Evolutionary conservation across 2,888 invertebrate species (phyloP), one percentile per base, ranked within the genome.

Genomic region (Timema podura): DNA sequence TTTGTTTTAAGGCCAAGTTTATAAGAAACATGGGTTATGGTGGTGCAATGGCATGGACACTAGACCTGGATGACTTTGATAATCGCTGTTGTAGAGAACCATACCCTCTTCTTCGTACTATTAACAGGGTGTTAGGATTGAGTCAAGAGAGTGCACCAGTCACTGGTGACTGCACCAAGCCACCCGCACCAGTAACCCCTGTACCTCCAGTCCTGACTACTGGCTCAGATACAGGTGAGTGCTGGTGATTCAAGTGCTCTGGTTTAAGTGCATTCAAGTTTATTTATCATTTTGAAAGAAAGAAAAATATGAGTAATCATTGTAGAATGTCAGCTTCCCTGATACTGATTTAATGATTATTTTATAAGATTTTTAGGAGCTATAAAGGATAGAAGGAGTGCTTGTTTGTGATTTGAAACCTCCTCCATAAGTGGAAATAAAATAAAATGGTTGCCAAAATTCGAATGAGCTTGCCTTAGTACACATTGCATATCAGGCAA

Each of bases 31-130:
- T 88, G 77, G 90, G 90, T 0, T 87, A 91, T 72, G 94, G 91
- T 0, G 95, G 95, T 6, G 89, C 91, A 9, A 89, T 91, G 64
- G 91, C 93, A 0, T 95, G 94, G 94, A 94, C 95, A 0, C 85
- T 93, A 5, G 95, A 95, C 79, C 80, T 95, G 75, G 95, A 95
- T 76, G 95, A 96, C 79, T 95, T 92, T 79, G 87, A 86, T 74
- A 74, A 74, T 80, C 85, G 87, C 1, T 96, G 95, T 79, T 95
- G 95, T 78, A 83, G 83, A 6, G 93, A 93, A 77, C 82, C 92
- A 0, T 93, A 88, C 75, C 93, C 95, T 0, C 80, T 95, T 61
- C 82, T 95, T 11, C 87, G 89, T 59, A 89, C 91, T 1, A 87
- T 95, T 3, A 92, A 92, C 73, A 85, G 90, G 16, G 94, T 89